A percentile compares a stretch with the other conserved stretches of the same genome.
These are phyloP conservation scores for Xenopus petersii DNA, from an alignment of 2,797 vertebrate species.

Conservation along the genomic window DNA sequence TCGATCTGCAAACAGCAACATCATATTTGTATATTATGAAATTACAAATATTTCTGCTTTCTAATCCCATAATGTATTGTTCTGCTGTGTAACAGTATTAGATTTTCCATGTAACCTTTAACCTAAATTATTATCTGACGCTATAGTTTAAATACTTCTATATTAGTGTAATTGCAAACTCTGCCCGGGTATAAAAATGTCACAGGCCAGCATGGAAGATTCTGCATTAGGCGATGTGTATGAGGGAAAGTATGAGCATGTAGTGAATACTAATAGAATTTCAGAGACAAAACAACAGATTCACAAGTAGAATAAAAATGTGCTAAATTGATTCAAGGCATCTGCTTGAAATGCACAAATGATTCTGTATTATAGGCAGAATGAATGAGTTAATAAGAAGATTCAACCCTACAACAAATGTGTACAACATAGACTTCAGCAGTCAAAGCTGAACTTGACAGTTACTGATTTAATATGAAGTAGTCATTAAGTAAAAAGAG, in stretches of 20 bases:
- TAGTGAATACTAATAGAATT: constrained; percentile 46
- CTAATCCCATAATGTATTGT: not conserved
- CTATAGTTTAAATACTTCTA: not conserved
- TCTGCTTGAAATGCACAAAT: constrained; percentile 47
- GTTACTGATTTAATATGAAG: constrained; percentile 40
- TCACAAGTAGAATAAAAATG: constrained; percentile 41
- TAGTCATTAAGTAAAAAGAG: constrained; percentile 49
- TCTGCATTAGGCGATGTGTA: constrained; percentile 37
- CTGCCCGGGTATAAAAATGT: constrained; percentile 6
- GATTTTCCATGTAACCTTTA: constrained; percentile 19
- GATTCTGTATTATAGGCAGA: constrained; percentile 41
- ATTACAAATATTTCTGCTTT: not conserved
- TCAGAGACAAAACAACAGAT: constrained; percentile 46
- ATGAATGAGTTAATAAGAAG: constrained; percentile 42
- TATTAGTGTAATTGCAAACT: not conserved
- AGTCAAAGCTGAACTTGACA: constrained; percentile 9
- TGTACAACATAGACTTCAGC: not conserved
- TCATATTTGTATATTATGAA: not conserved
- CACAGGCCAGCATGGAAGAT: constrained; percentile 32
- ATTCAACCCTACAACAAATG: constrained; percentile 33
- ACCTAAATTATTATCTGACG: constrained; percentile 1
- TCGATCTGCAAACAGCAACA: not conserved
- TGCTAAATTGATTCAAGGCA: constrained; percentile 41
- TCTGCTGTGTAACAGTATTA: not conserved
- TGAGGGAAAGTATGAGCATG: constrained; percentile 28